Conservation (phyloP, 2,888 invertebrate species). For the Doris montereyensis region DNA sequence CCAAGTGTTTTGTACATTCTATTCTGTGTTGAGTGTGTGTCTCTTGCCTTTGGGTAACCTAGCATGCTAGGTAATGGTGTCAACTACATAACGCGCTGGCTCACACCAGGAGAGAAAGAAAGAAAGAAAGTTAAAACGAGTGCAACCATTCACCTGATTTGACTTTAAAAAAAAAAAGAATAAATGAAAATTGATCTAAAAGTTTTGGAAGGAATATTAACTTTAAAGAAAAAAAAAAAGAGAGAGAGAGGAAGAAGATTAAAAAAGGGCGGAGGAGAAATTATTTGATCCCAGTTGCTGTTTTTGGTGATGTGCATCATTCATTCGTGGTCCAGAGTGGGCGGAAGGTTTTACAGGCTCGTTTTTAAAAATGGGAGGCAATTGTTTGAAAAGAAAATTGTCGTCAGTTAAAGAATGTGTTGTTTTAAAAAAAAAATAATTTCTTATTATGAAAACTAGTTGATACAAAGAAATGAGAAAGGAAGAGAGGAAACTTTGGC, state of each 20-base stretch:
- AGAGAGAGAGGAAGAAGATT: background rate
- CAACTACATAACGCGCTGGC: background rate
- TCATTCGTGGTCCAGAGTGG: too few species aligned
- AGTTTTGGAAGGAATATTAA: background rate
- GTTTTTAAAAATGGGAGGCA: too few species aligned
- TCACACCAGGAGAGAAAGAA: too few species aligned
- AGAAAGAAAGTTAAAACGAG: too few species aligned
- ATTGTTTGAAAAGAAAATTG: too few species aligned
- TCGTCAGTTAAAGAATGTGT: too few species aligned
- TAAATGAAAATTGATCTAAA: background rate
- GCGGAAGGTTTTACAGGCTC: too few species aligned
- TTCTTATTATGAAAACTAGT: too few species aligned
- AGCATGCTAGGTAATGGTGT: slow-evolving; percentile 41
- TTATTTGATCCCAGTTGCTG: slow-evolving; percentile 16
- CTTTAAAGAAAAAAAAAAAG: background rate
- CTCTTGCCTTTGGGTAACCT: background rate
- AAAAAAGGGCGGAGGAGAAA: slow-evolving; percentile 7
- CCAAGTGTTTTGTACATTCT: slow-evolving; percentile 30
- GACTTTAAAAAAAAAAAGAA: background rate
- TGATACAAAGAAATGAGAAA: too few species aligned
- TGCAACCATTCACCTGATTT: too few species aligned
- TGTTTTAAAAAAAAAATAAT: too few species aligned
- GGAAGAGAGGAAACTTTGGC: too few species aligned
- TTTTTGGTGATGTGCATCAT: slow-evolving; percentile 42
- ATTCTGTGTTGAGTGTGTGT: slow-evolving; percentile 35